Conservation (phyloP, 2,888 invertebrate genomes). For the Aplocera efformata region DNA sequence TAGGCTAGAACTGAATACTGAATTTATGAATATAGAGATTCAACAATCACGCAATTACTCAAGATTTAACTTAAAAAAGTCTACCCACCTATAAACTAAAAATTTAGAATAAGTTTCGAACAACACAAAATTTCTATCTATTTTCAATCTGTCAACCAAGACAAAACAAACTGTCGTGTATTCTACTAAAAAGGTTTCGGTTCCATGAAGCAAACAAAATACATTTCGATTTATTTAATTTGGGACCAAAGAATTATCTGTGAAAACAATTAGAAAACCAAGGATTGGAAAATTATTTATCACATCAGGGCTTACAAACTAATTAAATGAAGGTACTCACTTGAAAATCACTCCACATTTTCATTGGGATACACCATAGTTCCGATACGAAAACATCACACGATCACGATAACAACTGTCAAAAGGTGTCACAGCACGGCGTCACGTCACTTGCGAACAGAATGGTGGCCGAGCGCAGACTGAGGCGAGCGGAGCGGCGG, state of each 20-base stretch:
- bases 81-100: constrained; percentile 5
- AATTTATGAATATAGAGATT: no score
- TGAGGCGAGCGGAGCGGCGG: constrained; percentile 48
- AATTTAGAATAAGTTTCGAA: constrained; percentile 1
- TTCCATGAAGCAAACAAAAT: no score
- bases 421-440: constrained; percentile 67
- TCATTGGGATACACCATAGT: constrained; percentile 80
- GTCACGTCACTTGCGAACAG: constrained; percentile 61
- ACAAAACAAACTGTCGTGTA: neutral
- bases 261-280: constrained; percentile 36
- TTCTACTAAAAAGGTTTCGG: constrained; percentile 4
- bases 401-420: constrained; percentile 80
- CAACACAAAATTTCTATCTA: neutral
- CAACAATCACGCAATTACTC: no score
- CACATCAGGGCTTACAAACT: constrained; percentile 7
- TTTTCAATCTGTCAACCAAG: no score
- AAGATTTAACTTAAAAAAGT: constrained; percentile 5
- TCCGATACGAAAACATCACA: constrained; percentile 79
- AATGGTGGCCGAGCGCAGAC: constrained; percentile 73
- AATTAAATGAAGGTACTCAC: constrained; percentile 44
- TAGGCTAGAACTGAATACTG: no score
- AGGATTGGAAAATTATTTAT: constrained; percentile 29
- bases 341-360: constrained; percentile 81
- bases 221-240: constrained; percentile 28
- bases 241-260: constrained; percentile 32